phyloP scores from a whole-genome alignment of 1,140 invertebrate genomes.

The Protaetia brevitarsis region DNA sequence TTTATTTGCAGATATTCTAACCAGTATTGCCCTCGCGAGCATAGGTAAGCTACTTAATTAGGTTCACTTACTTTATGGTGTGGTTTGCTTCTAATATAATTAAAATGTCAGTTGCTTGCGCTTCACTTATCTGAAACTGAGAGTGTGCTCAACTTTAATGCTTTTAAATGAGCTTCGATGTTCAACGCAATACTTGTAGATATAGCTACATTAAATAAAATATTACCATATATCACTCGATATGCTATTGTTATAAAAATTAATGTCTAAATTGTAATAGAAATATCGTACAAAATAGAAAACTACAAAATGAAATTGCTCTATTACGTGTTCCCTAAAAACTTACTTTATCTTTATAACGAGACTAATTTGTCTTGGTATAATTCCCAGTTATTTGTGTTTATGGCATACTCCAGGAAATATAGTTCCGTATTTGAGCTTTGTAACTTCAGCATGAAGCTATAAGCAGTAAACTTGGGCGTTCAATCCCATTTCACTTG shows the following conservation, averaged over 20 bases:
- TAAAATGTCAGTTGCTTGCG: constrained; percentile 12
- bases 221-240: too few relatives aligned
- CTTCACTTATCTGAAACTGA: constrained; percentile 10
- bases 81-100: constrained; percentile 5
- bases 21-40: not conserved
- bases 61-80: not conserved
- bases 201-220: not conserved
- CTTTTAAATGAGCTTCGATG: not conserved
- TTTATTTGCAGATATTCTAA: not conserved
- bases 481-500: not conserved
- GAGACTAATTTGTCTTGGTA: not conserved
- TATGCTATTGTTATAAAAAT: too few relatives aligned
- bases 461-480: not conserved
- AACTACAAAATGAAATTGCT: too few relatives aligned
- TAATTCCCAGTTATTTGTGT: constrained; percentile 11
- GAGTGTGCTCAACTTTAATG: constrained; percentile 9
- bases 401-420: not conserved
- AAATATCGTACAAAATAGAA: too few relatives aligned
- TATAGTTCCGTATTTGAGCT: not conserved
- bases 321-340: too few relatives aligned
- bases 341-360: too few relatives aligned
- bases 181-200: not conserved
- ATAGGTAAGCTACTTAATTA: not conserved
- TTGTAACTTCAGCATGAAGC: constrained; percentile 2
- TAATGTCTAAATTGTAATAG: too few relatives aligned